phyloP scores from a whole-genome alignment of 2,797 vertebrate genomes.

The Hippocampus kuda region DNA sequence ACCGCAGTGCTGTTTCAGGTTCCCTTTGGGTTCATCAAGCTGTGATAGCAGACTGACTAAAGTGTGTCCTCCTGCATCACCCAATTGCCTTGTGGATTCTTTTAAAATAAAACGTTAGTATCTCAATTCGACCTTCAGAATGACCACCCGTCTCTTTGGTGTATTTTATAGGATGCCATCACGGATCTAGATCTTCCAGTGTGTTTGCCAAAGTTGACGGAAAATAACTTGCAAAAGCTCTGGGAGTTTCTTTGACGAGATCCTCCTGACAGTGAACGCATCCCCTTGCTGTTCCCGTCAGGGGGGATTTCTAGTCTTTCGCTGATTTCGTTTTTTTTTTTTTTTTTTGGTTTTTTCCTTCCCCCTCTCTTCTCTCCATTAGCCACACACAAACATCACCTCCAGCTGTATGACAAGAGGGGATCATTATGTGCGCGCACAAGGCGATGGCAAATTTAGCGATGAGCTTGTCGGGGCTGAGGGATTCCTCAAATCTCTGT shows the following conservation, averaged over 20 bases:
- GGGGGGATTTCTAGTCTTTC: conserved; percentile 41
- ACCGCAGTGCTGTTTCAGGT: conserved; percentile 46
- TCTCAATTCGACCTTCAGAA: not conserved
- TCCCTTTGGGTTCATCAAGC: not conserved
- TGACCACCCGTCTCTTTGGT: conserved; percentile 22
- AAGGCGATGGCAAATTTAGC: conserved; percentile 29
- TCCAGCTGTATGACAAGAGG: conserved; percentile 39
- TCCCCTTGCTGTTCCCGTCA: conserved; percentile 41
- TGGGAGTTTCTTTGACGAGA: conserved; percentile 38
- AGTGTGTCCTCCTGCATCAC: conserved; percentile 50
- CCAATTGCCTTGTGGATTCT: conserved; percentile 33
- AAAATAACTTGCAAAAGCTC: conserved; percentile 47
- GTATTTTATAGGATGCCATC: conserved; percentile 49
- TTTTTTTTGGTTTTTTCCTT: too few species aligned
- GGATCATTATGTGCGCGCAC: conserved; percentile 32
- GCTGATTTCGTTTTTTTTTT: conserved; percentile 30
- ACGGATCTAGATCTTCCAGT: conserved; percentile 18
- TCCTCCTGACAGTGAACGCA: conserved; percentile 36
- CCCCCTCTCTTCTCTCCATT: conserved; percentile 39
- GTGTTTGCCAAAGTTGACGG: conserved; percentile 14
- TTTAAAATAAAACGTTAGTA: not conserved
- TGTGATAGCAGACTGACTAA: conserved; percentile 49
- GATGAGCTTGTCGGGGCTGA: conserved; percentile 37
- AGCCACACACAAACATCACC: conserved; percentile 48
- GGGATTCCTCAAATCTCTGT: conserved; percentile 29